These are phyloP conservation scores for Natrix natrix DNA, from an alignment of 2,797 vertebrate species.

Conservation along the genomic window DNA sequence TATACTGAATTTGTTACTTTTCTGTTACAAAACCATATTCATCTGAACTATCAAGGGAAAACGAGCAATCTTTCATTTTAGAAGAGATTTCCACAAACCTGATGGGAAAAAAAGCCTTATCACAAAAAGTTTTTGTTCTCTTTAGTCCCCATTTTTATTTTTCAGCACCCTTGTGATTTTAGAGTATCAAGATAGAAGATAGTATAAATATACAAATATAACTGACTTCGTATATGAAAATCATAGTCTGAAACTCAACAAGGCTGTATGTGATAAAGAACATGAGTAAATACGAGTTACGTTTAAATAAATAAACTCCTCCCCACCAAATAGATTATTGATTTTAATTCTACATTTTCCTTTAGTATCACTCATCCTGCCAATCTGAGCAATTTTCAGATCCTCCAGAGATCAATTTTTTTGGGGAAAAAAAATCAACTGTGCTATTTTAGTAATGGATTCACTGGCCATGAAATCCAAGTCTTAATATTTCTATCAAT, in stretches of 20 bases:
- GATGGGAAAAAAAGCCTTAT: not conserved
- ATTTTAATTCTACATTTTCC: not conserved
- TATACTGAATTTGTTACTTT: slow-evolving; percentile 66
- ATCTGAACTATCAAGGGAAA: slow-evolving; percentile 73
- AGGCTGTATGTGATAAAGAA: not conserved
- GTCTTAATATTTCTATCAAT: slow-evolving; percentile 4
- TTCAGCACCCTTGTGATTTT: not conserved
- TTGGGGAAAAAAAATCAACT: not conserved
- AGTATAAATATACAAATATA: not conserved
- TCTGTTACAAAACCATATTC: slow-evolving; percentile 73
- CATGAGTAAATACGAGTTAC: not conserved
- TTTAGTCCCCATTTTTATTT: not conserved
- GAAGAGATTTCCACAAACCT: slow-evolving; percentile 49
- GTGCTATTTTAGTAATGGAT: not conserved
- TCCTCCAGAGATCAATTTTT: not conserved
- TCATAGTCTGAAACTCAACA: not conserved
- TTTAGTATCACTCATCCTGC: not conserved
- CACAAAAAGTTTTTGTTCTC: not conserved
- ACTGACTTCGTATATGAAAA: not conserved
- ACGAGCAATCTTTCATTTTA: slow-evolving; percentile 57
- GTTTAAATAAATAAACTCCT: not conserved
- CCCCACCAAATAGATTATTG: not conserved
- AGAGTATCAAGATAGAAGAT: not conserved
- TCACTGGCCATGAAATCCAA: not conserved
- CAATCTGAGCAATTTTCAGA: not conserved